Evolutionary conservation across 2,797 vertebrate genomes (phyloP).

Genomic region (Rhynchonycteris naso): DNA sequence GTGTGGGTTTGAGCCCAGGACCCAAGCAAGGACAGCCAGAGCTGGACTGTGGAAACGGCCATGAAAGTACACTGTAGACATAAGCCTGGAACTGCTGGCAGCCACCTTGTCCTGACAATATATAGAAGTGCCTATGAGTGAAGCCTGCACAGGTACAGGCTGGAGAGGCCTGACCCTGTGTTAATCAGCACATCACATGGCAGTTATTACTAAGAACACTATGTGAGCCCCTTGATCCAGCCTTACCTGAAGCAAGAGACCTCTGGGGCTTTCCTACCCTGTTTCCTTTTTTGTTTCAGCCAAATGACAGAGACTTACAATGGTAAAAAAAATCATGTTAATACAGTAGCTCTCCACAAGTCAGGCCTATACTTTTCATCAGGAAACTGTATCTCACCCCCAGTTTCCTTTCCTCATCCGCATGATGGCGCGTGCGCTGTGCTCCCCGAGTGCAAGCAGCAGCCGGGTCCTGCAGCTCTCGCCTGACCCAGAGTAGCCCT

Average conservation of each 20-base stretch:
- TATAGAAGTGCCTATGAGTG: background rate
- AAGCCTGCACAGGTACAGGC: rapidly evolving
- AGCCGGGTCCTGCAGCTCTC: background rate
- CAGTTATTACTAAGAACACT: rapidly evolving
- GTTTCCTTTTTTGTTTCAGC: background rate
- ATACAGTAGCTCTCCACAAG: background rate
- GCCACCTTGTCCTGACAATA: background rate
- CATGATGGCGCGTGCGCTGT: no score
- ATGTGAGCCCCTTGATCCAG: background rate
- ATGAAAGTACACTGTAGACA: rapidly evolving
- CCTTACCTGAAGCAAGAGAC: background rate
- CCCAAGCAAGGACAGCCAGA: background rate
- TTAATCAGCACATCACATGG: background rate
- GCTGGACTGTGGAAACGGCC: background rate
- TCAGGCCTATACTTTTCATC: no score
- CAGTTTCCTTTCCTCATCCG: background rate
- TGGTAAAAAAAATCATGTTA: background rate
- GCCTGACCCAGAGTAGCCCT: no score
- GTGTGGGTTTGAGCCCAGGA: no score
- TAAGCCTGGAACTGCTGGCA: background rate
- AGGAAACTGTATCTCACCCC: background rate
- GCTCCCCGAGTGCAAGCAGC: background rate
- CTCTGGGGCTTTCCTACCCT: background rate
- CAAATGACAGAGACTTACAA: background rate
- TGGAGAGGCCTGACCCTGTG: background rate